These are phyloP conservation scores for Baronia brevicornis DNA, from an alignment of 2,888 invertebrate genomes.

Conservation along the genomic window DNA sequence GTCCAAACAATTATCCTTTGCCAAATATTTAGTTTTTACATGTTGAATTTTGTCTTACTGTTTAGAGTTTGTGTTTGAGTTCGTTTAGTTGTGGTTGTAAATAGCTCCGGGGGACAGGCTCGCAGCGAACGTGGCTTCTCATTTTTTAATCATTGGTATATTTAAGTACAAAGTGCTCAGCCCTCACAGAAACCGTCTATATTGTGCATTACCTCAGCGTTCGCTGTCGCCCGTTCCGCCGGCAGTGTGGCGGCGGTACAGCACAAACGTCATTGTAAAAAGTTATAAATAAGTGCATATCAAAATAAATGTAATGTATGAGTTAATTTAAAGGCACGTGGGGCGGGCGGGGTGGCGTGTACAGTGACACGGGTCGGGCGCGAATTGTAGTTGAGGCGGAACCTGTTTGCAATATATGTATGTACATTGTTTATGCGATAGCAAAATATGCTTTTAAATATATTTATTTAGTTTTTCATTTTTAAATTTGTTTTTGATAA, in stretches of 20 bases:
- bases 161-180: slow-evolving; percentile 50
- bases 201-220: slow-evolving; percentile 14
- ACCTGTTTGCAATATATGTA: slow-evolving; percentile 1
- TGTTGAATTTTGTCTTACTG: slow-evolving; percentile 30
- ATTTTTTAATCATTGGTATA: slow-evolving; percentile 31
- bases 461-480: slow-evolving; percentile 2
- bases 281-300: slow-evolving; percentile 70
- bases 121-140: slow-evolving; percentile 34
- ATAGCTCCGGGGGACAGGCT: slow-evolving; percentile 41
- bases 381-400: slow-evolving; percentile 9
- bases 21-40: slow-evolving; percentile 64
- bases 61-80: slow-evolving; percentile 31
- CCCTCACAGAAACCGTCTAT: slow-evolving; percentile 32
- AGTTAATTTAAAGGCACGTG: slow-evolving; percentile 50
- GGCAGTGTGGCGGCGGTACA: slow-evolving; percentile 62
- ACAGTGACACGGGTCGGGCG: slow-evolving; percentile 15
- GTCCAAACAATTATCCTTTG: slow-evolving; percentile 41
- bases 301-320: slow-evolving; percentile 69
- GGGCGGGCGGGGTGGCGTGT: slow-evolving; percentile 21
- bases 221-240: slow-evolving; percentile 15
- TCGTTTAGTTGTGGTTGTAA: slow-evolving; percentile 56
- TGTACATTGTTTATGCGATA: slow-evolving; percentile 6
- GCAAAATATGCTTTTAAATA: neutral
- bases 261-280: slow-evolving; percentile 71
- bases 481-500: too few species aligned